Evolutionary conservation across 2,888 invertebrate species (phyloP), one percentile per base, ranked within the genome.

Genomic region (Conomelus anceps): DNA sequence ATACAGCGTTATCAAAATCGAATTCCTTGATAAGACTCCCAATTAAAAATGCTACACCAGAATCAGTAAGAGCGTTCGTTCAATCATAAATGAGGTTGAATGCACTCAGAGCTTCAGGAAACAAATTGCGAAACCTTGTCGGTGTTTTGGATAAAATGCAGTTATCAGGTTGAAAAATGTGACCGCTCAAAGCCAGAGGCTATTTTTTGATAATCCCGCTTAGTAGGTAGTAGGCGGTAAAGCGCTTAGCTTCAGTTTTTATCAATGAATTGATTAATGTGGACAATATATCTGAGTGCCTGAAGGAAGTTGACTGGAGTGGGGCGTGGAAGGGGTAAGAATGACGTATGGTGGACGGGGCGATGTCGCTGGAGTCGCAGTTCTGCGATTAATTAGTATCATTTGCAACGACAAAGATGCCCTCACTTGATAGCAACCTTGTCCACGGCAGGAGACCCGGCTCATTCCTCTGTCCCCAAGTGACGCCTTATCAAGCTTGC

Each of bases 311-410:
- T 63, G 34, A 13, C 34, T 34, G 34, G 34, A 34, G 34, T 17
- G 6, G 63, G n/a, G n/a, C n/a, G n/a, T n/a, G n/a, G n/a, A n/a
- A n/a, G n/a, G 63, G 63, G 63, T 63, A 63, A 63, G 63, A 63
- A 63, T 63, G 63, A 63, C 63, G 63, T 34, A 34, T 34, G 17
- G 9, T 34, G 34, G 34, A 34, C 13, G 34, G 34, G 4, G n/a
- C n/a, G n/a, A n/a, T n/a, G n/a, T n/a, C n/a, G 34, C 63, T n/a
- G 63, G 63, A 63, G 63, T 63, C 1, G 63, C 63, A 63, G 63
- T n/a, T 63, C 63, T 63, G 63, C 86, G 86, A 86, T 86, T 86
- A 86, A 86, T 86, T 86, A 86, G 86, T 86, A 29, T 86, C 86
- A 86, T 86, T 86, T 86, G 86, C 86, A 86, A 86, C 86, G 24